These are phyloP conservation scores for Galendromus occidentalis DNA, from an alignment of 1,140 invertebrate species.

Conservation along the genomic window DNA sequence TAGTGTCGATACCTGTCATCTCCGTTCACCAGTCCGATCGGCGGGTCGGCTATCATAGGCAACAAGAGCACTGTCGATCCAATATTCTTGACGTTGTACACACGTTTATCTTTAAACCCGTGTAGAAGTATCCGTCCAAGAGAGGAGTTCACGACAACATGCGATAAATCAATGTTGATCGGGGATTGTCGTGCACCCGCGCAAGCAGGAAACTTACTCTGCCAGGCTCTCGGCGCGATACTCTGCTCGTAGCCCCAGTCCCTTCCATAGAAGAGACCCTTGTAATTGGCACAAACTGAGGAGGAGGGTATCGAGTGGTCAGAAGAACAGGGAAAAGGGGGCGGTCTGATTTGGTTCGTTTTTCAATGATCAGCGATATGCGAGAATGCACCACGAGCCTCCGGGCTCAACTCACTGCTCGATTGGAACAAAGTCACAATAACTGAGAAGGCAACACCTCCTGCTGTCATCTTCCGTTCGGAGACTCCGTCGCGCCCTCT, in stretches of 20 bases:
- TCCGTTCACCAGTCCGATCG: background rate
- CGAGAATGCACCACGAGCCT: too few species aligned
- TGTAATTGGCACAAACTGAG: background rate
- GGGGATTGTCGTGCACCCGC: background rate
- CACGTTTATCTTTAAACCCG: background rate
- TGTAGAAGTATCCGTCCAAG: slow-evolving; percentile 1
- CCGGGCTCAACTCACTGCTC: too few species aligned
- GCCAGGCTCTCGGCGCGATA: background rate
- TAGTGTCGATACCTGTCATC: background rate
- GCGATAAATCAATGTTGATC: slow-evolving; percentile 1
- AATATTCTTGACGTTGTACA: slow-evolving; percentile 4
- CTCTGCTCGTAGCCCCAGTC: background rate
- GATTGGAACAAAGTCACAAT: too few species aligned
- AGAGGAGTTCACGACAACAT: slow-evolving; percentile 1
- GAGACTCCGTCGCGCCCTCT: too few species aligned
- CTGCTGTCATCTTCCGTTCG: too few species aligned
- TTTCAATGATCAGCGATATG: too few species aligned
- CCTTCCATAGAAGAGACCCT: background rate
- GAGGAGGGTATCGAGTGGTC: too few species aligned
- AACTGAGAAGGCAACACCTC: too few species aligned
- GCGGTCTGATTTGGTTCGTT: too few species aligned
- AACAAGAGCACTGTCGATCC: slow-evolving; percentile 1
- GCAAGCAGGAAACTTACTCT: background rate
- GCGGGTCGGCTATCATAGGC: background rate
- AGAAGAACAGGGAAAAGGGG: too few species aligned